Evolutionary conservation across 1,140 invertebrate species (phyloP).

Genomic region (Drosophila virilis): DNA sequence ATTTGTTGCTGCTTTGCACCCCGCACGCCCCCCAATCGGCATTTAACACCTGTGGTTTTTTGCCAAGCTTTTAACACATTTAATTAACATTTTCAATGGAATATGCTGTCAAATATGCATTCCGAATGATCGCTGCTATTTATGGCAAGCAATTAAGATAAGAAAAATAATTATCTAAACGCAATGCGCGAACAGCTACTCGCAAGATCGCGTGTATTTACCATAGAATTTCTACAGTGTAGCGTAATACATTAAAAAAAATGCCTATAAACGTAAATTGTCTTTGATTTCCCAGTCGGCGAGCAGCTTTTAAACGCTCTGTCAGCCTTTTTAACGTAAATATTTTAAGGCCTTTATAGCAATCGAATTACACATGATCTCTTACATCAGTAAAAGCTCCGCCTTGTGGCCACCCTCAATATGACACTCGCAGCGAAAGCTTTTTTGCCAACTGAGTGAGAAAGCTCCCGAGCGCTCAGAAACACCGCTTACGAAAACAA

Average conservation of each 20-base stretch:
- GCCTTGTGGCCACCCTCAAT: slow-evolving; percentile 24
- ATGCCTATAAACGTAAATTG: neutral
- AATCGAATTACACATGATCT: slow-evolving; percentile 23
- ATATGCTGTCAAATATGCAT: slow-evolving; percentile 34
- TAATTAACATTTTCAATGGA: slow-evolving; percentile 58
- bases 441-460: neutral
- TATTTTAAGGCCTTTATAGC: slow-evolving; percentile 18
- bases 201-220: neutral
- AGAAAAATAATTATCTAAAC: slow-evolving; percentile 45
- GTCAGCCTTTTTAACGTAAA: slow-evolving; percentile 6
- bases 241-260: neutral
- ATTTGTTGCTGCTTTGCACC: neutral
- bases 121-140: slow-evolving; percentile 38
- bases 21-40: neutral
- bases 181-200: neutral
- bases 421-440: slow-evolving; percentile 13
- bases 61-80: slow-evolving; percentile 70
- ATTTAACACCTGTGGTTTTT: slow-evolving; percentile 56
- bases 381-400: slow-evolving; percentile 13
- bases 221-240: neutral
- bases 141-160: slow-evolving; percentile 59
- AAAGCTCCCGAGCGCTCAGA: slow-evolving; percentile 18
- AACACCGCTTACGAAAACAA: slow-evolving; percentile 38
- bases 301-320: slow-evolving; percentile 22
- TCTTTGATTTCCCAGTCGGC: neutral